Conservation (phyloP, 2,797 vertebrate species). For the Pangasius mekongensis region DNA sequence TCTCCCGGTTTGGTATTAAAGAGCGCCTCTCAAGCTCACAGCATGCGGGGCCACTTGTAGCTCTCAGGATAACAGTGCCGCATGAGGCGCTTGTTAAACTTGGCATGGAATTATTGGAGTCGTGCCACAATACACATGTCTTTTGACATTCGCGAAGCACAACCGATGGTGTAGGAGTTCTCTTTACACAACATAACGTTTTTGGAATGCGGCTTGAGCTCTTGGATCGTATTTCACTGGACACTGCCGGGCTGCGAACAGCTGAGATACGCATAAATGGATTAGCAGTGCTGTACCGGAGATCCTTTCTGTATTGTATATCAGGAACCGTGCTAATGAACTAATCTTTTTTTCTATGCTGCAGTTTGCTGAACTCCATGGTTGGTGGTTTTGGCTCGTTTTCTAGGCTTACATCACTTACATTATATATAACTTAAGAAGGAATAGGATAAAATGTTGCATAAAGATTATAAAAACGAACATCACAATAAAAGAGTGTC, state of each 20-base stretch:
- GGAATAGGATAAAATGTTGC: background rate
- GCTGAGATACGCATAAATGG: slow-evolving; percentile 46
- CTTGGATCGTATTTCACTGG: slow-evolving; percentile 39
- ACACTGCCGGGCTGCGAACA: slow-evolving; percentile 36
- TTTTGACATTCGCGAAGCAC: slow-evolving; percentile 29
- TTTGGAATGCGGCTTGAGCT: slow-evolving; percentile 34
- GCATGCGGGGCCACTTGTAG: slow-evolving; percentile 41
- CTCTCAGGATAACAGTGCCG: slow-evolving; percentile 27
- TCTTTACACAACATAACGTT: slow-evolving; percentile 36
- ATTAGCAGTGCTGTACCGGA: slow-evolving; percentile 39
- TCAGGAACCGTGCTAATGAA: slow-evolving; percentile 43
- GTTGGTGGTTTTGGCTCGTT: background rate
- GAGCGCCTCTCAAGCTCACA: slow-evolving; percentile 40
- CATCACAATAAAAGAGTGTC: background rate
- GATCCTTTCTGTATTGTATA: slow-evolving; percentile 40
- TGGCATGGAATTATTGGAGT: slow-evolving; percentile 43
- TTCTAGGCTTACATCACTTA: background rate
- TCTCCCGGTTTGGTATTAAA: slow-evolving; percentile 31
- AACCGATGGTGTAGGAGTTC: slow-evolving; percentile 28
- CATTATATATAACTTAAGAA: background rate
- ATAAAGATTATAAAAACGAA: background rate
- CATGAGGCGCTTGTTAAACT: slow-evolving; percentile 42
- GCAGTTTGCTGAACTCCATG: background rate
- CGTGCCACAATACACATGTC: slow-evolving; percentile 39
- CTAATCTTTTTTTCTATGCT: slow-evolving; percentile 18